A percentile compares a stretch with the other conserved stretches of the same genome.
Conservation (phyloP, 2,888 invertebrate species). For the Drosophila trichaetosa region DNA sequence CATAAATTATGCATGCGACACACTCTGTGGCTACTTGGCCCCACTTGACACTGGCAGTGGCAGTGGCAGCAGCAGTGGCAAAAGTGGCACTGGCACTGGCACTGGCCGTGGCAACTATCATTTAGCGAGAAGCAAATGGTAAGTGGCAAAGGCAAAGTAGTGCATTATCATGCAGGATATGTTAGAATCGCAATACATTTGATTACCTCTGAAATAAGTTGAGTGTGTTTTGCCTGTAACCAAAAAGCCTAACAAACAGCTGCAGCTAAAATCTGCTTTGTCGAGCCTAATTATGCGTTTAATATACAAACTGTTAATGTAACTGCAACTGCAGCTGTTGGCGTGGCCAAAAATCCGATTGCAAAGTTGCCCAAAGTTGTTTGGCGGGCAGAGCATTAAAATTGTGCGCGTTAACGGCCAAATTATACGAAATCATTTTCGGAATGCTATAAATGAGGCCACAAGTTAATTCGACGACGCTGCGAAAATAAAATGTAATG, state of each 20-base stretch:
- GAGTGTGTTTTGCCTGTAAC: not conserved
- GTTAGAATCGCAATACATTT: constrained; percentile 58
- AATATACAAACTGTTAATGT: constrained; percentile 14
- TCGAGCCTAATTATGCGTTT: constrained; percentile 43
- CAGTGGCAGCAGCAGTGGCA: not conserved
- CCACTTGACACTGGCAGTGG: constrained; percentile 36
- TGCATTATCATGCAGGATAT: constrained; percentile 61
- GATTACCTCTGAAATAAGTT: constrained; percentile 46
- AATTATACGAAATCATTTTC: constrained; percentile 65
- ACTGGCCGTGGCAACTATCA: constrained; percentile 4
- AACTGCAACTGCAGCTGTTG: constrained; percentile 18
- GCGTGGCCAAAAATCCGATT: not conserved
- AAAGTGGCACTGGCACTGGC: not conserved
- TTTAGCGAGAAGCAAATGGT: constrained; percentile 12
- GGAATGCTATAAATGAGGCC: constrained; percentile 63
- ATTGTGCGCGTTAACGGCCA: constrained; percentile 53
- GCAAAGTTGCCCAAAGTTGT: not conserved
- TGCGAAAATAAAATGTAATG: constrained; percentile 52
- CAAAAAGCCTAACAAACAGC: not conserved
- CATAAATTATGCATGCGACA: constrained; percentile 59
- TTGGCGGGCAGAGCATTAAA: constrained; percentile 38
- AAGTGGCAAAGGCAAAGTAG: constrained; percentile 27
- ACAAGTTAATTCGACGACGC: constrained; percentile 57
- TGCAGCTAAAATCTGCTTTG: constrained; percentile 18
- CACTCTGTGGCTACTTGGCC: constrained; percentile 48